Conservation (phyloP, 2,888 invertebrate species). For the Coenonympha arcania region DNA sequence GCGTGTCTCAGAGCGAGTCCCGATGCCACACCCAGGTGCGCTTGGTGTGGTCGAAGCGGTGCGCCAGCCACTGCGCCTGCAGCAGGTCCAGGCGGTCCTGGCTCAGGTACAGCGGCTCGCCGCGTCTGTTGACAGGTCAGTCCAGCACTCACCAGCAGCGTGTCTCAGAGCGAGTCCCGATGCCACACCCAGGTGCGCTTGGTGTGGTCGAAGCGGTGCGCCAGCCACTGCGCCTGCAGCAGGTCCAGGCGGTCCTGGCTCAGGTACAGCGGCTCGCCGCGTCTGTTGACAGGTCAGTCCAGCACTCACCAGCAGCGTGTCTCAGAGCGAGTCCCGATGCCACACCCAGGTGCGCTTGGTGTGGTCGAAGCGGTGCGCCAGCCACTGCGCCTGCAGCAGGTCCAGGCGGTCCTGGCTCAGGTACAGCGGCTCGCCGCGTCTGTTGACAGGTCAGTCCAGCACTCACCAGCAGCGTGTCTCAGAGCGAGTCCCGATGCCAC, state of each 20-base stretch:
- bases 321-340: constrained; percentile 88
- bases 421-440: too few relatives aligned
- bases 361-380: constrained; percentile 95
- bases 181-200: constrained; percentile 97
- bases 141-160: background rate
- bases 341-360: constrained; percentile 96
- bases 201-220: constrained; percentile 95
- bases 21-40: constrained; percentile 96
- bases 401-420: constrained; percentile 92
- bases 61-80: constrained; percentile 96
- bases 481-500: constrained; percentile 91
- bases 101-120: constrained; percentile 94
- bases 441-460: background rate
- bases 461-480: constrained; percentile 29
- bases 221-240: constrained; percentile 96
- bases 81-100: constrained; percentile 91
- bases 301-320: background rate
- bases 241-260: constrained; percentile 92
- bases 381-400: constrained; percentile 95
- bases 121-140: too few relatives aligned
- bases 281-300: background rate
- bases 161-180: constrained; percentile 83
- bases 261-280: constrained; percentile 94
- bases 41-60: constrained; percentile 95
- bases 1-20: constrained; percentile 79